These are phyloP conservation scores for Charanyca ferruginea DNA, from an alignment of 2,888 invertebrate species.

Conservation along the genomic window DNA sequence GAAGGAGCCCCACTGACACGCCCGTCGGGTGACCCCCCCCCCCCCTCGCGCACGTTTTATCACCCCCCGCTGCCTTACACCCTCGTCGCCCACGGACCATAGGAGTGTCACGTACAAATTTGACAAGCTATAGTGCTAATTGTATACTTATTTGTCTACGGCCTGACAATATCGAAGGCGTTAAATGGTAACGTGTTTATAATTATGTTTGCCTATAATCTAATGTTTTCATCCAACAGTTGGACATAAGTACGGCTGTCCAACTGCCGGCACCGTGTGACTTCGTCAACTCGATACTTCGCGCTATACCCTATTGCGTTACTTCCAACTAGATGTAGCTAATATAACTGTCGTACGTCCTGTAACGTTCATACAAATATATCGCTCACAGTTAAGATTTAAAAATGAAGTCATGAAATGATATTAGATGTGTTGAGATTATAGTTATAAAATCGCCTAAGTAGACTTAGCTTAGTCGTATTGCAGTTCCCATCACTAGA, in stretches of 20 bases:
- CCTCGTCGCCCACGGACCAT: no score
- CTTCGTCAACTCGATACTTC: conserved; percentile 83
- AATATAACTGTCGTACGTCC: conserved; percentile 52
- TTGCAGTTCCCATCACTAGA: conserved; percentile 42
- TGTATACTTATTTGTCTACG: neutral
- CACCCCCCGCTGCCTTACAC: no score
- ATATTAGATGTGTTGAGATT: conserved; percentile 21
- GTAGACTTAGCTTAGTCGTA: conserved; percentile 33
- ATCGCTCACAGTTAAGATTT: conserved; percentile 27
- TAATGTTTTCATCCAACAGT: conserved; percentile 69
- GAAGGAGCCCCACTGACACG: no score
- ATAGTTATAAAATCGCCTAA: conserved; percentile 44
- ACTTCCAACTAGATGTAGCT: conserved; percentile 73
- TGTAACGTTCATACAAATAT: conserved; percentile 65
- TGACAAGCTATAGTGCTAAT: no score
- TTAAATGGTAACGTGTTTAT: neutral
- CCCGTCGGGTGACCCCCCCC: no score
- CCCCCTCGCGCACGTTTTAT: no score
- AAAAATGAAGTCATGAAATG: conserved; percentile 10
- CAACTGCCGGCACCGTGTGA: conserved; percentile 79
- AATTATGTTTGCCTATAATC: neutral
- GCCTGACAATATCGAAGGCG: neutral
- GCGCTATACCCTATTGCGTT: conserved; percentile 85
- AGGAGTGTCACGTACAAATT: no score
- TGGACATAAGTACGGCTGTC: conserved; percentile 76